Evolutionary conservation across 1,140 invertebrate species (phyloP).

Genomic region (Cataglyphis hispanica): DNA sequence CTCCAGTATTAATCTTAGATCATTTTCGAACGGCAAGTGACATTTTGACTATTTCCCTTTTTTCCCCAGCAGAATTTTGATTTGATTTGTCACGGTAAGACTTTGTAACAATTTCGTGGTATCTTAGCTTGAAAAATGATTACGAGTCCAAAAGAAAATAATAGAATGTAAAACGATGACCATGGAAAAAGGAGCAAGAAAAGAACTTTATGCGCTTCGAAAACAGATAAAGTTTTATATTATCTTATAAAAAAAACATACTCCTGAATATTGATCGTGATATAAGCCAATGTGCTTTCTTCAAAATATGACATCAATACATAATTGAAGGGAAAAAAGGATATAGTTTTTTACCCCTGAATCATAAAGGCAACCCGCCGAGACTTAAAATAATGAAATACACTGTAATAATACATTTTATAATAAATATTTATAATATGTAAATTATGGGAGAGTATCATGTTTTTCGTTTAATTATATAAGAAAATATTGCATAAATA

Average conservation of each 20-base stretch:
- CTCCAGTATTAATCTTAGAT: background rate
- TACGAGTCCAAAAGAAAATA: background rate
- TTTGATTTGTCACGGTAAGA: background rate
- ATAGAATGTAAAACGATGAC: background rate
- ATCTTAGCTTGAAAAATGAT: background rate
- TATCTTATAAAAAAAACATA: background rate
- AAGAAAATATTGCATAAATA: background rate
- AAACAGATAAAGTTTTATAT: slow-evolving; percentile 1
- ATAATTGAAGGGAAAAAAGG: background rate
- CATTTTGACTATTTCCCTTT: background rate
- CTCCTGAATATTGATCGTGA: background rate
- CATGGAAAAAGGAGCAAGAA: background rate
- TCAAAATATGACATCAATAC: background rate
- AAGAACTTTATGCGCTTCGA: background rate
- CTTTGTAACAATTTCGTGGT: background rate
- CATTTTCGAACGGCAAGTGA: background rate
- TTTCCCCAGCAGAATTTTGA: background rate
- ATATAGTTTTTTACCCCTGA: background rate
- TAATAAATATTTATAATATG: background rate
- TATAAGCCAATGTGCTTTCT: background rate
- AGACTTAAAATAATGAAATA: background rate
- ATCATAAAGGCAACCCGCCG: background rate
- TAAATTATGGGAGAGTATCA: background rate
- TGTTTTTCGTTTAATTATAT: background rate
- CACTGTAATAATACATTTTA: background rate